Percentiles rank a stretch among this genome's conserved stretches.
Evolutionary conservation across 2,888 invertebrate genomes (phyloP).

Genomic region (Oscheius myriophilus): DNA sequence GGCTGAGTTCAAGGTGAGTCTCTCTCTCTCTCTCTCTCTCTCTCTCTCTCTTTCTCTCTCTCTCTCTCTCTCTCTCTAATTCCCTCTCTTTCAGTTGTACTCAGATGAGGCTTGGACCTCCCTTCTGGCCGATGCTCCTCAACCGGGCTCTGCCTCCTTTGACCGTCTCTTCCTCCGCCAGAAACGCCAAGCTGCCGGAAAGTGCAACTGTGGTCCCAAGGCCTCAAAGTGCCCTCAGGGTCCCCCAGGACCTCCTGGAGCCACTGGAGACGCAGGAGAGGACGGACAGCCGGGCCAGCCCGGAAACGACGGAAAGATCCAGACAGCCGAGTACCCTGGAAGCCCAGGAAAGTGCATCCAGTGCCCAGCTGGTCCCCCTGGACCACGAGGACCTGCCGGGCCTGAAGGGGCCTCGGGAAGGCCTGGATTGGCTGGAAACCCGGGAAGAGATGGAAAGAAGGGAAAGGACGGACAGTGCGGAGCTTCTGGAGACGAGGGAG

Average conservation of each 20-base stretch:
- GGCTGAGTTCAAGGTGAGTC: conserved; percentile 16
- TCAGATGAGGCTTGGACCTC: conserved; percentile 20
- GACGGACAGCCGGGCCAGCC: conserved; percentile 14
- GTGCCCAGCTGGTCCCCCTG: conserved; percentile 47
- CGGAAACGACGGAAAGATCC: conserved; percentile 9
- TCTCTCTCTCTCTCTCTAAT: neutral
- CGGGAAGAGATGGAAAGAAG: conserved; percentile 46
- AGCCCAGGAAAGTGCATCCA: conserved; percentile 31
- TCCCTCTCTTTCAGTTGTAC: conserved; percentile 3
- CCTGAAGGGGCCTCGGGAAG: conserved; percentile 35
- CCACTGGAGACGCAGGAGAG: conserved; percentile 24
- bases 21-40: neutral
- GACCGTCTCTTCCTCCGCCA: conserved; percentile 7
- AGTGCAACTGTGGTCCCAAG: conserved; percentile 22
- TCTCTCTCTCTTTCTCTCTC: neutral
- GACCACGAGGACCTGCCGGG: conserved; percentile 37
- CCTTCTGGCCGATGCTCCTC: conserved; percentile 3
- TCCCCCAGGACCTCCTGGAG: conserved; percentile 26
- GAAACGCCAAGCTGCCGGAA: conserved; percentile 5
- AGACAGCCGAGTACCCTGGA: conserved; percentile 1
- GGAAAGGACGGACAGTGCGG: conserved; percentile 50
- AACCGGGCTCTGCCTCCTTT: neutral
- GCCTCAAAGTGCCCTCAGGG: conserved; percentile 21
- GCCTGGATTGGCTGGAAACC: conserved; percentile 37
- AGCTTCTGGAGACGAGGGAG: conserved; percentile 48